Evolutionary conservation across 2,888 invertebrate genomes (phyloP).

Genomic region (Lamproptera curius): DNA sequence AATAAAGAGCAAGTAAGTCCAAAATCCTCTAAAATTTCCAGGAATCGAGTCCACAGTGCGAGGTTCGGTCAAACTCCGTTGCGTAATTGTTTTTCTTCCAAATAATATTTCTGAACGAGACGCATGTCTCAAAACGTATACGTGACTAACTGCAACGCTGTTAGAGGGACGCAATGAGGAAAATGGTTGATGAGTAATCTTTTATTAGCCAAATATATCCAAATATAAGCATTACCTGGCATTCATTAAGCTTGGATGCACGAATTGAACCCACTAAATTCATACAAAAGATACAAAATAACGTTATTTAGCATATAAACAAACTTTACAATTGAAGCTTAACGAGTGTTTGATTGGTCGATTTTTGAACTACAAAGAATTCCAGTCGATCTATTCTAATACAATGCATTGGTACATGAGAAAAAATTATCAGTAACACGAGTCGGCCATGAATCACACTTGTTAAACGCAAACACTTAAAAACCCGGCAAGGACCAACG

Average conservation of each 20-base stretch:
- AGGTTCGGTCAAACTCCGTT: neutral
- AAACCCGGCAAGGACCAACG: slow-evolving; percentile 42
- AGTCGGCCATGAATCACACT: slow-evolving; percentile 44
- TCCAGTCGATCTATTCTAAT: no score
- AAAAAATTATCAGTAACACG: slow-evolving; percentile 13
- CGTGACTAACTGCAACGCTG: slow-evolving; percentile 1
- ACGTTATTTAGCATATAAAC: no score
- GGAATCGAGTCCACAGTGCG: neutral
- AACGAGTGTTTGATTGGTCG: no score
- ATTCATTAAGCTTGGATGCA: no score
- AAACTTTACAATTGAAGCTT: no score
- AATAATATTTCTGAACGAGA: neutral
- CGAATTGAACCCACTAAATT: no score
- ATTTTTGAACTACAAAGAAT: no score
- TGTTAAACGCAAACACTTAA: slow-evolving; percentile 38
- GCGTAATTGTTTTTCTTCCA: neutral
- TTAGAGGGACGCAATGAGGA: slow-evolving; percentile 5
- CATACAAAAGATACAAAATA: no score
- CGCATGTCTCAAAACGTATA: slow-evolving; percentile 3
- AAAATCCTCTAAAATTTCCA: neutral
- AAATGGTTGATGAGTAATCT: neutral
- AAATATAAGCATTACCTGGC: no score
- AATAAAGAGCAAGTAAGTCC: no score
- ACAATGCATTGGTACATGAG: slow-evolving; percentile 1
- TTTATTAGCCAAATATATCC: neutral